Percentiles rank a stretch among this genome's conserved stretches.
phyloP scores from a whole-genome alignment of 2,888 invertebrate genomes.

The Lepidocyrtinus sp. region DNA sequence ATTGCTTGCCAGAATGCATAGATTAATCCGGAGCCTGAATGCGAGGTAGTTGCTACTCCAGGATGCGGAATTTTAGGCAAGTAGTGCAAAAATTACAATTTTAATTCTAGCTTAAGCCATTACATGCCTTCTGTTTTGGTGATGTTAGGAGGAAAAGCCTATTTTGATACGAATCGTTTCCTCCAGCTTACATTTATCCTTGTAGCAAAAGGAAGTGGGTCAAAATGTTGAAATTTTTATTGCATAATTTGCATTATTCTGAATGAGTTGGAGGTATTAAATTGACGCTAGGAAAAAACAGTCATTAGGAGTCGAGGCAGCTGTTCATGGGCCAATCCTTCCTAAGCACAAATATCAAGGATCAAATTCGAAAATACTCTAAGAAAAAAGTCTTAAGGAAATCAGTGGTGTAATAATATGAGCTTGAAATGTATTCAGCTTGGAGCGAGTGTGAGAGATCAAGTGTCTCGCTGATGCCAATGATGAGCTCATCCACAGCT shows the following conservation, averaged over 20 bases:
- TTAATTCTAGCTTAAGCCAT: too few relatives aligned
- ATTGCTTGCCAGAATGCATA: not conserved
- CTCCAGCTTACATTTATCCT: not conserved
- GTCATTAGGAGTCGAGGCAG: not conserved
- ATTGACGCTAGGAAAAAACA: not conserved
- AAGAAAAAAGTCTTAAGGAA: not conserved
- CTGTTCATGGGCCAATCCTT: not conserved
- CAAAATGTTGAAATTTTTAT: not conserved
- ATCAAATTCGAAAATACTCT: not conserved
- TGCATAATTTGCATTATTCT: not conserved
- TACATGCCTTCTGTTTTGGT: too few relatives aligned
- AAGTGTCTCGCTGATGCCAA: not conserved
- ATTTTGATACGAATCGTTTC: too few relatives aligned
- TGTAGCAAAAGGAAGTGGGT: not conserved
- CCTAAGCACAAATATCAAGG: not conserved
- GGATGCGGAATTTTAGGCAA: too few relatives aligned
- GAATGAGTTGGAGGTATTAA: not conserved
- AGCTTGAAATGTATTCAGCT: not conserved
- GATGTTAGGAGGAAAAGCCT: too few relatives aligned
- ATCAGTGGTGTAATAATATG: not conserved
- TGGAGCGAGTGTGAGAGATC: not conserved
- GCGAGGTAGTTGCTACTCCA: too few relatives aligned
- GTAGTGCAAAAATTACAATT: too few relatives aligned
- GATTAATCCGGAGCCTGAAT: not conserved
- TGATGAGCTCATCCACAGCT: not conserved